phyloP scores from a whole-genome alignment of 2,888 invertebrate genomes.

The Heliconius hortense region DNA sequence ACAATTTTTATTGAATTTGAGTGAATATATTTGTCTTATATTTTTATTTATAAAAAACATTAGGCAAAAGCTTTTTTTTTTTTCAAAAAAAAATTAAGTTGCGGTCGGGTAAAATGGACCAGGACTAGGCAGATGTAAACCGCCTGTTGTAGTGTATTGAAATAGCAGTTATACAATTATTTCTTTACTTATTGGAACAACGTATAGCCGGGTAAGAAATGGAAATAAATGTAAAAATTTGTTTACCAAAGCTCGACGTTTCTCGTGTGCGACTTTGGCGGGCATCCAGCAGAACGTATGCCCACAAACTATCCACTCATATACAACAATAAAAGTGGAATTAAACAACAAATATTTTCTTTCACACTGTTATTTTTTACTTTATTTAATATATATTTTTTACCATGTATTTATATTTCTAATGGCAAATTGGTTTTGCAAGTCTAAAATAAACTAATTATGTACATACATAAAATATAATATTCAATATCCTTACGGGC shows the following conservation, averaged over 20 bases:
- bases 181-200: neutral
- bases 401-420: neutral
- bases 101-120: neutral
- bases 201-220: neutral
- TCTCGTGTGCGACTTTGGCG: slow-evolving; percentile 24
- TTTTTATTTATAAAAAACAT: neutral
- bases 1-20: too few species aligned
- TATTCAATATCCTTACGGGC: neutral
- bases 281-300: slow-evolving; percentile 18
- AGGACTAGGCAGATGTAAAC: neutral
- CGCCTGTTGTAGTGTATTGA: neutral
- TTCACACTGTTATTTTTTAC: neutral
- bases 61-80: neutral
- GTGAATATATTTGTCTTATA: too few species aligned
- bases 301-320: slow-evolving; percentile 20
- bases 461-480: neutral
- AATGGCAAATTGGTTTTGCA: neutral
- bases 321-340: slow-evolving; percentile 20
- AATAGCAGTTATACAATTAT: neutral
- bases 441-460: neutral
- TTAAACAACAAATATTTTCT: slow-evolving; percentile 3
- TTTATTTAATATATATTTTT: neutral
- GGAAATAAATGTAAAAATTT: slow-evolving; percentile 3
- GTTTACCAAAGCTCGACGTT: slow-evolving; percentile 25
- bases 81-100: neutral